These are phyloP conservation scores for Alentia gelatinosa DNA, from an alignment of 2,888 invertebrate genomes.

Conservation along the genomic window DNA sequence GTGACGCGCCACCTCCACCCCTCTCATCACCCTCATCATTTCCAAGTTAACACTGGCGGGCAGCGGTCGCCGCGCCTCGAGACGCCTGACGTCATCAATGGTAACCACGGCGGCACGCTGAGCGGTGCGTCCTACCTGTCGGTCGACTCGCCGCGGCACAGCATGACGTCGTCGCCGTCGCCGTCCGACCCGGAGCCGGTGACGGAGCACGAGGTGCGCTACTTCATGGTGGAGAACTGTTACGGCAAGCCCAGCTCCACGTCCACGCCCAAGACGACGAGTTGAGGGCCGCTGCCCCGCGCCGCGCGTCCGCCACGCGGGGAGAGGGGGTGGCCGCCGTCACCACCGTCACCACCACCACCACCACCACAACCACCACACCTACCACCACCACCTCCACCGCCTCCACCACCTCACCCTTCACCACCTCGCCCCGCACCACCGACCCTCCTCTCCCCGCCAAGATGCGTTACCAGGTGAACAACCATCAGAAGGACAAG, in stretches of 20 bases:
- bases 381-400: background rate
- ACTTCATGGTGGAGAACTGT: constrained; percentile 61
- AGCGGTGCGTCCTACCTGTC: background rate
- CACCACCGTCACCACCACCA: background rate
- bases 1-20: constrained; percentile 29
- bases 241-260: constrained; percentile 49
- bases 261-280: constrained; percentile 22
- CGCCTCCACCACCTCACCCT: background rate
- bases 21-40: constrained; percentile 27
- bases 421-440: background rate
- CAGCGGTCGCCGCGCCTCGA: background rate
- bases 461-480: background rate
- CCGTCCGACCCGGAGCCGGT: constrained; percentile 46
- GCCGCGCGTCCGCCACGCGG: background rate
- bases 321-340: background rate
- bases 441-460: background rate
- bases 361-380: background rate
- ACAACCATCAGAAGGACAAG: background rate
- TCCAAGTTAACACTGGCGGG: background rate
- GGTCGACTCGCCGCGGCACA: constrained; percentile 19
- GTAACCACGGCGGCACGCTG: constrained; percentile 37
- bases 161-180: constrained; percentile 7
- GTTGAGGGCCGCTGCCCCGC: background rate
- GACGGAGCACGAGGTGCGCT: constrained; percentile 58
- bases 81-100: constrained; percentile 54